phyloP scores from a whole-genome alignment of 2,888 invertebrate genomes.

The Melanophora roralis region DNA sequence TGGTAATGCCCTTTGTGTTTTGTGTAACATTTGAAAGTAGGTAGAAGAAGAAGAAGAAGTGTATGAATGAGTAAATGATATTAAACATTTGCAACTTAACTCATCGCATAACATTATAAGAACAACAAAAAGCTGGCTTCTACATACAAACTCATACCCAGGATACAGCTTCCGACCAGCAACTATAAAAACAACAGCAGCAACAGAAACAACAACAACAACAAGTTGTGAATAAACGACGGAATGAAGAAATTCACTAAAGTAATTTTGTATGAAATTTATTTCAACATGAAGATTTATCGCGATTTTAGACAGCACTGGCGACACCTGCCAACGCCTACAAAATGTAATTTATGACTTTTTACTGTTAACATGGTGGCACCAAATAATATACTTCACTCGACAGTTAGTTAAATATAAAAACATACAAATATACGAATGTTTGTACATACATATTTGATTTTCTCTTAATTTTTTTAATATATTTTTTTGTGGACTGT shows the following conservation, averaged over 20 bases:
- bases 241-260: constrained; percentile 70
- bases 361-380: constrained; percentile 63
- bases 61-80: constrained; percentile 44
- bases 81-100: constrained; percentile 56
- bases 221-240: constrained; percentile 49
- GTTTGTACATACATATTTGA: constrained; percentile 16
- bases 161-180: constrained; percentile 55
- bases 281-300: constrained; percentile 78
- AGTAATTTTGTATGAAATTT: constrained; percentile 77
- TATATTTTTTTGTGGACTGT: constrained; percentile 8
- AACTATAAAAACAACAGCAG: constrained; percentile 19
- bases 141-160: constrained; percentile 3
- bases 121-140: neutral
- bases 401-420: constrained; percentile 53
- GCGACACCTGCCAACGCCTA: constrained; percentile 79
- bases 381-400: constrained; percentile 60
- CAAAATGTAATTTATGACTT: constrained; percentile 77
- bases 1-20: neutral
- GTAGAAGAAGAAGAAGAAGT: constrained; percentile 41
- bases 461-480: constrained; percentile 26
- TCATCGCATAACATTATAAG: constrained; percentile 20
- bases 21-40: constrained; percentile 38
- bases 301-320: constrained; percentile 78
- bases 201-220: constrained; percentile 62
- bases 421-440: neutral